phyloP scores from a whole-genome alignment of 2,888 invertebrate genomes.

The Myopa testacea region DNA sequence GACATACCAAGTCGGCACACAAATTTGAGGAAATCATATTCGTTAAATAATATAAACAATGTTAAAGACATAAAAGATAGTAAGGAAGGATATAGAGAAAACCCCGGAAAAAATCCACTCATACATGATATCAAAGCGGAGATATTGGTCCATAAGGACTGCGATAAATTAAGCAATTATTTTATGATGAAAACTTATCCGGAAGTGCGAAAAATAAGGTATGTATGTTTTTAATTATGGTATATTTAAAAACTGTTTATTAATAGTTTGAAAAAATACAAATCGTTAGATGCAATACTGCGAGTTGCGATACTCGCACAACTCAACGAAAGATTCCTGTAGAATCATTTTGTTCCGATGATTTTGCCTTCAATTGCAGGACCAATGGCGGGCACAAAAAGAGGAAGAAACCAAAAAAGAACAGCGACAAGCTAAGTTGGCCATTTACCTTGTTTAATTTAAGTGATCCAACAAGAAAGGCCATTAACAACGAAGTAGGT shows the following conservation, averaged over 20 bases:
- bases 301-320: background rate
- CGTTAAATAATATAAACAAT: slow-evolving; percentile 58
- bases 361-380: slow-evolving; percentile 41
- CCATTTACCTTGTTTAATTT: slow-evolving; percentile 55
- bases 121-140: slow-evolving; percentile 39
- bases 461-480: slow-evolving; percentile 38
- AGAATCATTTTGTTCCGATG: slow-evolving; percentile 50
- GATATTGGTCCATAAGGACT: slow-evolving; percentile 32
- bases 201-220: slow-evolving; percentile 9
- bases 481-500: background rate
- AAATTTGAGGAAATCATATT: slow-evolving; percentile 56
- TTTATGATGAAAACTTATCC: slow-evolving; percentile 44
- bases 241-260: background rate
- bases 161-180: slow-evolving; percentile 51
- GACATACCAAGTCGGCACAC: slow-evolving; percentile 51
- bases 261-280: background rate
- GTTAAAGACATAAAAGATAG: slow-evolving; percentile 34
- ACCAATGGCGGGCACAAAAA: slow-evolving; percentile 46
- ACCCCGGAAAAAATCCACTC: slow-evolving; percentile 27
- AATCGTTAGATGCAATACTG: background rate
- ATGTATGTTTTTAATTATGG: background rate
- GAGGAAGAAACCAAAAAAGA: slow-evolving; percentile 41
- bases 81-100: background rate
- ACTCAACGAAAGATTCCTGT: slow-evolving; percentile 55
- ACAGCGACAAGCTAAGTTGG: slow-evolving; percentile 39